Percentiles rank a stretch among this genome's conserved stretches.
Evolutionary conservation across 2,797 vertebrate genomes (phyloP).

Genomic region (Gallinago stenura): DNA sequence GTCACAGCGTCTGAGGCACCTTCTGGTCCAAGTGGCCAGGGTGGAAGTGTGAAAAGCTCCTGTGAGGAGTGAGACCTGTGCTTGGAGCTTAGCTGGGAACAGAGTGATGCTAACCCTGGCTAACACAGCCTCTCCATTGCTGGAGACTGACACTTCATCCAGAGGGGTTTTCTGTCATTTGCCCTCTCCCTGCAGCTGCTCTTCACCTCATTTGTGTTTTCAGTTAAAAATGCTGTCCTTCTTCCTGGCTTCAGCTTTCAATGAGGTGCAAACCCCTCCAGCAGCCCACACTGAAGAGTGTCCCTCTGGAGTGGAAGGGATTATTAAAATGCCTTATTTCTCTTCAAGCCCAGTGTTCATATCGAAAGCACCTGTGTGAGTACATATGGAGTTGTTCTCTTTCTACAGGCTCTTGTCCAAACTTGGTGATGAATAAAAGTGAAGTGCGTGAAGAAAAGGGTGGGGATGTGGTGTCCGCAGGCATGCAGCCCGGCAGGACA

Average conservation of each 20-base stretch:
- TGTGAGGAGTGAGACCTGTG: not conserved
- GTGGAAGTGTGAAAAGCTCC: not conserved
- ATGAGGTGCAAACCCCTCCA: not conserved
- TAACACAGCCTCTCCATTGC: not conserved
- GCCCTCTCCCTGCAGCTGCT: not conserved
- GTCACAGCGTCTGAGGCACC: not conserved
- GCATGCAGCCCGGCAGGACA: constrained; percentile 73
- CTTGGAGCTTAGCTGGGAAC: not conserved
- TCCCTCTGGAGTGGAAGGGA: not conserved
- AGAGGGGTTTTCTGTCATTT: not conserved
- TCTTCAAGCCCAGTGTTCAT: not conserved
- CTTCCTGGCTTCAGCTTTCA: not conserved
- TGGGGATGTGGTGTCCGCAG: constrained; percentile 66
- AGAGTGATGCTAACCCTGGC: not conserved
- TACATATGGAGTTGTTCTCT: not conserved
- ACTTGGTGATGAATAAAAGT: constrained; percentile 81
- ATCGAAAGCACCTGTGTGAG: not conserved
- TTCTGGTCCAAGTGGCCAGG: not conserved
- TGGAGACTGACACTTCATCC: not conserved
- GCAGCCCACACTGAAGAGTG: not conserved
- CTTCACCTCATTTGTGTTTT: not conserved
- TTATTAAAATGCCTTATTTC: not conserved
- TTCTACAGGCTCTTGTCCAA: constrained; percentile 82
- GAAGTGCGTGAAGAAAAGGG: constrained; percentile 70
- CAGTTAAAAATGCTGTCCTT: not conserved